These are phyloP conservation scores for Falco punctatus DNA, from an alignment of 2,113 vertebrate species.

Conservation along the genomic window DNA sequence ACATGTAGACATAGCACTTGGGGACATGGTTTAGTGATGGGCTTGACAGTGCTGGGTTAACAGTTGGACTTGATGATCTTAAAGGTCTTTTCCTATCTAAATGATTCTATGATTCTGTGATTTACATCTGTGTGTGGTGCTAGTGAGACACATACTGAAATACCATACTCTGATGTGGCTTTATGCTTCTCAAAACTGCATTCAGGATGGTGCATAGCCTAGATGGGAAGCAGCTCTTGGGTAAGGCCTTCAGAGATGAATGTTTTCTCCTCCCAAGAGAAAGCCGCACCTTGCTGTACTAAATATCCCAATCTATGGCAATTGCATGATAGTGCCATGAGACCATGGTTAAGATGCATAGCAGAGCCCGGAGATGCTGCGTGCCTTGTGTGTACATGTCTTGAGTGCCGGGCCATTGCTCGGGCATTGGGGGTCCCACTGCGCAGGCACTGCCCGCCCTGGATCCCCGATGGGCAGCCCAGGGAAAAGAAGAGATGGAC, in stretches of 20 bases:
- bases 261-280: neutral
- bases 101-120: too few relatives aligned
- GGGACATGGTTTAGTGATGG: too few relatives aligned
- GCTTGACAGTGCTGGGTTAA: too few relatives aligned
- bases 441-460: fast-evolving
- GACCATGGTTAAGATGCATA: fast-evolving
- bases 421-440: fast-evolving
- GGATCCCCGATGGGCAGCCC: neutral
- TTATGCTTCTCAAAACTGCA: fast-evolving
- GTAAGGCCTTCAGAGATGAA: neutral
- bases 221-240: neutral
- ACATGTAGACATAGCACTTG: too few relatives aligned
- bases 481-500: neutral
- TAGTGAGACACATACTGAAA: neutral
- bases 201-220: neutral
- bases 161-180: fast-evolving
- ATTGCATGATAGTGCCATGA: fast-evolving
- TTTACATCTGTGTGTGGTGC: fast-evolving
- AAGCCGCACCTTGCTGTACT: neutral
- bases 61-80: too few relatives aligned
- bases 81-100: too few relatives aligned
- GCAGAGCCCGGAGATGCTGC: neutral
- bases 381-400: fast-evolving
- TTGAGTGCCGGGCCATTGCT: fast-evolving
- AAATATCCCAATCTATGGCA: neutral